Evolutionary conservation across 2,797 vertebrate genomes (phyloP), one percentile per base, ranked within the genome.

Genomic region (Tragelaphus oryx): DNA sequence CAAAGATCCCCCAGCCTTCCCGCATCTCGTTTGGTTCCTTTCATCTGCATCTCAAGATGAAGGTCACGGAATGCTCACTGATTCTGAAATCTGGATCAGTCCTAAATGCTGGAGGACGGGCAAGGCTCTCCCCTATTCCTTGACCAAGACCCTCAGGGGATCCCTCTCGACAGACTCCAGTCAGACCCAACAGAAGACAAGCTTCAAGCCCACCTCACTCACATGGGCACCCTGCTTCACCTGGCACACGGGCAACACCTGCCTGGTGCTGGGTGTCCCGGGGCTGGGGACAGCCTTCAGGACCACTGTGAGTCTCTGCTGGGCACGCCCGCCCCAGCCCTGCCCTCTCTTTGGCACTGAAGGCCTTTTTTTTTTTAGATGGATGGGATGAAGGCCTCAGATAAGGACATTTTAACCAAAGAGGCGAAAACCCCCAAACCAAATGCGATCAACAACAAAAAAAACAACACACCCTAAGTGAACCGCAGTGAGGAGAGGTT

Each of bases 221-320:
- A 1, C 24, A 9, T 16, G 26, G 1, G 6, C 17, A 12, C 17
- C 62, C 4, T 17, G n/a, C 79, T 46, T 6, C 16, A 14, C 83
- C 41, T 50, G 0, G 55, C 24, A 6, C 22, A 6, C 1, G 0
- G 1, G 14, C 28, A 0, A 3, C 4, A 0, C 22, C 76, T 22
- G 68, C 28, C 0, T 2, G 11, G 41, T 3, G 6, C 76, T 3
- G n/a, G 41, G 30, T 8, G 62, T 3, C 30, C 11, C 5, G 2
- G 3, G n/a, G n/a, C n/a, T 6, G 0, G 37, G 14, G 54, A 11
- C 10, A 10, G 26, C 52, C 13, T 46, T 18, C 8, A 28, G 30
- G 54, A 12, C 41, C 18, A 2, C 0, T 0, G 8, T 0, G 11
- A 33, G 50, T 30, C 24, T 5, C 20, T 28, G 24, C 20, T 5